Base-by-base conservation (phyloP, 2,113 vertebrate species). In the Pungitius pungitius region DNA sequence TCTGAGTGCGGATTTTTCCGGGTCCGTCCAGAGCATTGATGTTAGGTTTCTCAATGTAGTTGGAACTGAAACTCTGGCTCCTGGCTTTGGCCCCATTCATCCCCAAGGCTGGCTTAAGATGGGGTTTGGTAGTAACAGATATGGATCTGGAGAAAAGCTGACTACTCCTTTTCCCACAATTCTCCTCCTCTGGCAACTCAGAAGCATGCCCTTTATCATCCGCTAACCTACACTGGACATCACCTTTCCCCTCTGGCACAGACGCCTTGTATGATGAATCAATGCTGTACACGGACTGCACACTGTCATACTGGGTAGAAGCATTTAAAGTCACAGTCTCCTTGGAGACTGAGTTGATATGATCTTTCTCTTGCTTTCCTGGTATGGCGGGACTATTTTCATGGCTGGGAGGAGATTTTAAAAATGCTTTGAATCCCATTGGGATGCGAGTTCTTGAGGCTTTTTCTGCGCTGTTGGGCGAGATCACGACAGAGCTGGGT, bases 11-110 rank as follows among this genome's bases (percentile, higher is more conserved):
- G 52, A 95, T 91, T 79, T 94, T 97, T 8, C 94, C 94, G 0
- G 82, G 88, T 0, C 93, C 94, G 59, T 98, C 96, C 3, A 77
- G 27, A 12, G 33, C 42, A 12, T 88, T 82, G 1, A 90, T 84
- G 78, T 89, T 87, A 52, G 94, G 83, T 69, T 95, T 96, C 69
- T 97, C 96, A 17, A 91, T 94, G 39, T 91, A 92, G 82, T 95
- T 95, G 43, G 87, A 27, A n/a, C 96, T 96, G 77, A 96, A 97
- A 68, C 96, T 97, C 92, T 96, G 96, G 82, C 96, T 97, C 0
- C 96, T 95, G 42, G 96, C 96, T 88, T 98, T 98, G 0, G 96
- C 96, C 8, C 96, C 96, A 0, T 95, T 97, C 96, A 97, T 97
- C 59, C 96, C 96, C 65, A 98, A 89, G 13, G 95, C 96, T 2